phyloP scores from a whole-genome alignment of 2,797 vertebrate species.

The Periophthalmus magnuspinnatus region DNA sequence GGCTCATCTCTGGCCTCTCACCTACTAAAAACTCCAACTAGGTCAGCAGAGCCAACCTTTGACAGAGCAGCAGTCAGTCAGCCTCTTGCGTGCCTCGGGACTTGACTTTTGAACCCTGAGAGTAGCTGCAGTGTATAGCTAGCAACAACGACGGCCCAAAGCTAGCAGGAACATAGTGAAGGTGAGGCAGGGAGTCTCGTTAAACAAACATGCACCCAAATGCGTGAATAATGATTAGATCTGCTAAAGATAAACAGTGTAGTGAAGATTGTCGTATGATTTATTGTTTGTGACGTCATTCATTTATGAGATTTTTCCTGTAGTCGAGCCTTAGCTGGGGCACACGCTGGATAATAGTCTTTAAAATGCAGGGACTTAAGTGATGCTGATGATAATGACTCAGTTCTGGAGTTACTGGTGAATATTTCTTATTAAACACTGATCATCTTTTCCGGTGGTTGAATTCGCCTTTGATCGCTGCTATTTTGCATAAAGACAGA shows the following conservation, averaged over 20 bases:
- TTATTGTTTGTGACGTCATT: neutral
- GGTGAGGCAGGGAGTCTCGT: slow-evolving; percentile 10
- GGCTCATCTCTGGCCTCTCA: slow-evolving; percentile 5
- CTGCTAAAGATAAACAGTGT: neutral
- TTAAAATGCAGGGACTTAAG: neutral
- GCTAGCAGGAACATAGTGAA: neutral
- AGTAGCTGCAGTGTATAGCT: slow-evolving; percentile 18
- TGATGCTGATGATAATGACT: neutral
- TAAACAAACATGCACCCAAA: slow-evolving; percentile 11
- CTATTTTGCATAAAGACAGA: neutral
- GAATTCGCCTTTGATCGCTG: neutral
- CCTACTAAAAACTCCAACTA: slow-evolving; percentile 19
- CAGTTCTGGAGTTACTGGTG: neutral
- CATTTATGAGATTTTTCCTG: neutral
- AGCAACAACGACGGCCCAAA: neutral
- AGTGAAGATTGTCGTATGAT: neutral
- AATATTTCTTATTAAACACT: neutral
- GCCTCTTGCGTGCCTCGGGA: neutral
- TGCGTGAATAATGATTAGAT: neutral
- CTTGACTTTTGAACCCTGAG: slow-evolving; percentile 28
- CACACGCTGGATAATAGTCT: neutral
- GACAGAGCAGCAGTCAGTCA: slow-evolving; percentile 19
- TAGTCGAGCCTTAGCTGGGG: neutral
- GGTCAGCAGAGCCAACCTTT: slow-evolving; percentile 24
- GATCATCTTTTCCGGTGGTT: neutral